Percentiles rank a stretch among this genome's conserved stretches.
phyloP scores from a whole-genome alignment of 2,888 invertebrate genomes.

The Tethea ocularis region DNA sequence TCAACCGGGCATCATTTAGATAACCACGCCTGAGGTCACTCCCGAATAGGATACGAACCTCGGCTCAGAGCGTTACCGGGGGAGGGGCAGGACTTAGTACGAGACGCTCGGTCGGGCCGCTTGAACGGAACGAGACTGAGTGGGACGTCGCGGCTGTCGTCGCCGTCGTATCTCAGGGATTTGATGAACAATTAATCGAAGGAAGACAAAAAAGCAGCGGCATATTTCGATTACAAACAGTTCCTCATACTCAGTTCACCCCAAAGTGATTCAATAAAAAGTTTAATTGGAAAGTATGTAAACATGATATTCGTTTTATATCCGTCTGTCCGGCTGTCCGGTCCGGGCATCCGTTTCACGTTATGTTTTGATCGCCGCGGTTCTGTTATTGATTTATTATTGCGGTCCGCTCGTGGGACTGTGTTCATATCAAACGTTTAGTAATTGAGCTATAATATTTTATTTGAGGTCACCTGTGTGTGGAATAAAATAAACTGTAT shows the following conservation, averaged over 20 bases:
- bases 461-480: neutral
- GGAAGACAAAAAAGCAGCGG: too few relatives aligned
- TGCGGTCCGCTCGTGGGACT: constrained; percentile 10
- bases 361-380: constrained; percentile 5
- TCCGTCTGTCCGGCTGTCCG: constrained; percentile 7
- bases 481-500: neutral
- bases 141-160: too few relatives aligned
- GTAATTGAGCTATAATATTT: neutral
- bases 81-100: too few relatives aligned
- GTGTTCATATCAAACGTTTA: neutral
- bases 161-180: too few relatives aligned
- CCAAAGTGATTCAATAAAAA: neutral
- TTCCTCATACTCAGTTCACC: neutral
- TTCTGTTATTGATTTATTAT: constrained; percentile 9
- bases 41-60: too few relatives aligned
- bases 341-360: constrained; percentile 2
- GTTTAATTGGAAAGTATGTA: neutral
- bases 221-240: neutral
- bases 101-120: too few relatives aligned
- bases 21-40: too few relatives aligned
- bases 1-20: too few relatives aligned
- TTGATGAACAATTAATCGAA: too few relatives aligned
- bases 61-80: too few relatives aligned
- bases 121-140: too few relatives aligned
- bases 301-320: neutral